Base-by-base conservation (phyloP, 1,140 invertebrate species). In the Hormaphis cornu region DNA sequence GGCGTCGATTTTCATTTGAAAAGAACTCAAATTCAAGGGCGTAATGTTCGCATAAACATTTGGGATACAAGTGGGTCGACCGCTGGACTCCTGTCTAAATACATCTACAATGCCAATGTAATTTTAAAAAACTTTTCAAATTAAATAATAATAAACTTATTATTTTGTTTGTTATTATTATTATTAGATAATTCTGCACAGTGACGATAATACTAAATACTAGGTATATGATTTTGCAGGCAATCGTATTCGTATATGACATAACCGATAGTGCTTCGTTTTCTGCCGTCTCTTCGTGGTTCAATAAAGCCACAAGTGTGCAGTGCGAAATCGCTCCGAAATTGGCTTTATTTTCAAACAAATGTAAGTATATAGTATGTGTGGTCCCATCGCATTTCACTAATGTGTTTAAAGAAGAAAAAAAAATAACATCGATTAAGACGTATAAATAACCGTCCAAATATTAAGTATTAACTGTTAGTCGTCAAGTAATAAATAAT, bases 1-100 rank as follows among this genome's bases (percentile, higher is more conserved):
- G 91, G 91, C 46, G 85, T 92, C 1, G 91, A 94, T 75, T 90
- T 90, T 78, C 89, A 85, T 75, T 78, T 87, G 33, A 88, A 88
- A 75, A 82, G 86, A 74, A 78, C 88, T 61, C 80, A 83, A 69
- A 77, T 93, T 72, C 86, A 87, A 71, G 83, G 82, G 72, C 84
- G 83, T 73, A 83, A 87, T 75, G 83, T 88, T 20, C 85, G 85
- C 50, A 76, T 93, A 26, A 85, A 91, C 77, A 80, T 95, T 18
- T 93, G 90, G 83, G 92, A 95, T 76, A 84, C 94, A 58, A 89
- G 89, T 28, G 91, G 91, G 9, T 82, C 86, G 42, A 81, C 81
- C 54, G 87, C 87, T 12, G 79, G 82, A 50, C 91, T 95, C 89
- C 77, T 93, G n/a, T 83, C 86, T 61, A 93, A 92, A 78, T 93